Evolutionary conservation across 2,888 invertebrate genomes (phyloP), one percentile per base, ranked within the genome.

Genomic region (Seira musarum): DNA sequence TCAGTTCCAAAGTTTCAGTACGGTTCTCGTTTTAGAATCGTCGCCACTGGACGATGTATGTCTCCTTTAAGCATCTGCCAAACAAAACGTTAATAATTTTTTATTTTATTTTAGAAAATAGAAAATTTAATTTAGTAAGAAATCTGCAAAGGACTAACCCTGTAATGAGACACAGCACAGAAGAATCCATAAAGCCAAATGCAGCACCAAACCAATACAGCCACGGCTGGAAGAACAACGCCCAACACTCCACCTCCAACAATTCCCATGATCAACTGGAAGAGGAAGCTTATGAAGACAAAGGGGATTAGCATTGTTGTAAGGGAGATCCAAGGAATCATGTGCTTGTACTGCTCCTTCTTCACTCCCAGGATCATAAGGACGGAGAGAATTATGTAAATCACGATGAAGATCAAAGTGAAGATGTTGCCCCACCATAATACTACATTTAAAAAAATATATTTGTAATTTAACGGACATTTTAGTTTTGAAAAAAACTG

Each of bases 401-500:
- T 21, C 0, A 84, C 63, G 66, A 82, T 82, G 57, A 84, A 80
- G 17, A 86, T 80, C 2, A 86, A n/a, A 10, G 85, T 84, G 67
- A 86, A 85, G 35, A 86, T 84, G 61, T 86, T 86, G n/a, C 86
- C 86, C 86, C 86, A 86, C 85, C 85, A 86, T n/a, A 84, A 63
- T 40, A 84, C 85, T 85, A 40, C 1, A 61, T n/a, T n/a, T n/a
- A n/a, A 60, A 74, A 74, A 21, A 30, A 15, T 65, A 72, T 1
- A 21, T 22, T 57, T 67, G 35, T 35, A 35, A 19, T 40, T 35
- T n/a, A 68, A 53, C 24, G n/a, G 0, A 8, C n/a, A n/a, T n/a
- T n/a, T 24, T 68, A 5, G 40, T 53, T 17, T 69, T 46, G n/a
- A 6, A 60, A 17, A 66, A 2, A 22, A 22, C n/a, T n/a, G n/a